These are phyloP conservation scores for Yponomeuta sedellus DNA, from an alignment of 2,888 invertebrate genomes.

Conservation along the genomic window DNA sequence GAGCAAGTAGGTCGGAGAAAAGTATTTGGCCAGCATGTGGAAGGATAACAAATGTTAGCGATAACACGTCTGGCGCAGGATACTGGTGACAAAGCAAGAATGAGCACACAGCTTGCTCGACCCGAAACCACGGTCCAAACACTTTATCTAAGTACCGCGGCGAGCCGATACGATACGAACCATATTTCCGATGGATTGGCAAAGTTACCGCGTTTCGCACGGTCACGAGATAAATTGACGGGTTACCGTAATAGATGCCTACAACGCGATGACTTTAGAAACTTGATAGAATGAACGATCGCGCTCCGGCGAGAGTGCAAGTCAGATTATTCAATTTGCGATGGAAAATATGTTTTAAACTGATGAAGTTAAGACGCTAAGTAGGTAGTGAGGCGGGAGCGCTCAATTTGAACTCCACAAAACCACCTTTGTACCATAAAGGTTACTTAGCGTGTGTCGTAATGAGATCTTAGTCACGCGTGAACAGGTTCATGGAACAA, in stretches of 20 bases:
- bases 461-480: background rate
- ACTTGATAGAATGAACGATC: background rate
- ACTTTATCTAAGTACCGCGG: background rate
- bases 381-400: background rate
- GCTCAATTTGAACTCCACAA: background rate
- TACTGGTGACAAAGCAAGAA: constrained; percentile 1
- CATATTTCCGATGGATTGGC: constrained; percentile 2
- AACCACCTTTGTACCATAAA: background rate
- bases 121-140: background rate
- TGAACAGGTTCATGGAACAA: background rate
- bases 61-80: background rate
- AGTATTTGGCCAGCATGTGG: background rate
- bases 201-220: background rate
- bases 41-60: background rate
- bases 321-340: constrained; percentile 1
- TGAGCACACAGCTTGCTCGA: background rate
- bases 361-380: background rate
- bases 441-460: background rate
- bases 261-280: background rate
- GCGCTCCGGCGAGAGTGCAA: background rate
- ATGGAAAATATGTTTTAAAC: background rate
- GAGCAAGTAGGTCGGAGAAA: background rate
- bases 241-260: background rate
- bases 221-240: constrained; percentile 1
- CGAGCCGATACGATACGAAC: background rate